Evolutionary conservation across 2,113 vertebrate species (phyloP).

Genomic region (Crotalus helleri): DNA sequence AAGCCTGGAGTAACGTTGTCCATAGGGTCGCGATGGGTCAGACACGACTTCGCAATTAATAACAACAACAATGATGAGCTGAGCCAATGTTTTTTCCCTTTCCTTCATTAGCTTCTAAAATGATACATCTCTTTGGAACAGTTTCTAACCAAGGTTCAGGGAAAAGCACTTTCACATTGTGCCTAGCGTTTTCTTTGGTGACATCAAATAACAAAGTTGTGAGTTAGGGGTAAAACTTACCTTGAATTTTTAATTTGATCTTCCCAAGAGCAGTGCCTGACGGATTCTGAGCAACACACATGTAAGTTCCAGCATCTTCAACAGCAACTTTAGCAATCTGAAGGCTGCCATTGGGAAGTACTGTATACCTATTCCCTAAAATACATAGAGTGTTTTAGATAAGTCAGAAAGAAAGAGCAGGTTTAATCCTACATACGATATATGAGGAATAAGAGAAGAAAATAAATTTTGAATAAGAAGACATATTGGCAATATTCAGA

Average conservation of each 20-base stretch:
- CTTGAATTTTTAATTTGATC: conserved; percentile 92
- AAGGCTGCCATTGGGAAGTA: conserved; percentile 83
- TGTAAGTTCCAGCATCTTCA: conserved; percentile 87
- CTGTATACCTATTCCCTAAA: conserved; percentile 74
- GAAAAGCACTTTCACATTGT: background rate
- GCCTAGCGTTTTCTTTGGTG: no score
- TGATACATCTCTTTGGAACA: background rate
- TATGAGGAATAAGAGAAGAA: background rate
- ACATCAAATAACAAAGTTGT: background rate
- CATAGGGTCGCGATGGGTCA: no score
- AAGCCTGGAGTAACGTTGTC: no score
- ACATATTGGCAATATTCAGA: background rate
- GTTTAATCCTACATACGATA: background rate
- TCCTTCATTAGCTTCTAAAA: background rate
- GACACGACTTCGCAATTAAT: no score
- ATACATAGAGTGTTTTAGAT: background rate
- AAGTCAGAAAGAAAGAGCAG: background rate
- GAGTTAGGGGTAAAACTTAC: conserved; percentile 60
- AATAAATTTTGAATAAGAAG: background rate
- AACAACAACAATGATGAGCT: background rate
- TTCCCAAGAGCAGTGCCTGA: conserved; percentile 92
- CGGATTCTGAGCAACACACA: conserved; percentile 93
- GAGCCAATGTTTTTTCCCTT: background rate
- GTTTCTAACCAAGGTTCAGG: background rate
- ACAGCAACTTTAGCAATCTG: conserved; percentile 81